Evolutionary conservation across 2,113 vertebrate species (phyloP).

Genomic region (Guaruba guarouba): DNA sequence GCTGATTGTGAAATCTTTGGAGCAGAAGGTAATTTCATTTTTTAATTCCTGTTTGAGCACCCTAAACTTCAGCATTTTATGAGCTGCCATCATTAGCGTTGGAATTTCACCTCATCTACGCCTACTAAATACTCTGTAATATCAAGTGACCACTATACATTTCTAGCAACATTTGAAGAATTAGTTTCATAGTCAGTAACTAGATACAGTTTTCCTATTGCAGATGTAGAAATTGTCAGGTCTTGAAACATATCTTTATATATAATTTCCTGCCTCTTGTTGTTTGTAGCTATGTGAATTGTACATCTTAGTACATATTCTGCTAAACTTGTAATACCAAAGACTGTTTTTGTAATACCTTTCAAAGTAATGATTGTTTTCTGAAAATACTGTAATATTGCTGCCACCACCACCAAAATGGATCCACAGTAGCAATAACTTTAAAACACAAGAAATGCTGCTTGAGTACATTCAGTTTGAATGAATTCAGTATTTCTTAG

Average conservation of each 20-base stretch:
- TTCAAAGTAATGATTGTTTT: neutral
- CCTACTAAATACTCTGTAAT: neutral
- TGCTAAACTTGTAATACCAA: neutral
- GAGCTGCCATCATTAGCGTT: neutral
- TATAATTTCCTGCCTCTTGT: neutral
- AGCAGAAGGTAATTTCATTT: neutral
- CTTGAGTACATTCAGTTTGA: neutral
- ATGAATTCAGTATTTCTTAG: neutral
- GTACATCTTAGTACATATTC: neutral
- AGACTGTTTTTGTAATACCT: neutral
- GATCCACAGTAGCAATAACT: neutral
- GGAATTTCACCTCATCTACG: neutral
- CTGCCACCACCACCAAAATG: rapidly evolving
- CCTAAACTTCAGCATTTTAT: neutral
- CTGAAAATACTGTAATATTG: neutral
- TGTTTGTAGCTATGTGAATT: neutral
- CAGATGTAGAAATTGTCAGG: neutral
- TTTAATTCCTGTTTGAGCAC: neutral
- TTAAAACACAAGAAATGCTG: neutral
- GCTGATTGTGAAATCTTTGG: neutral
- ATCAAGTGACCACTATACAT: neutral
- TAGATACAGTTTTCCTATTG: neutral
- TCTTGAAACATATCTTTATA: neutral
- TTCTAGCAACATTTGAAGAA: neutral
- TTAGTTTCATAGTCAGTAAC: neutral